Evolutionary conservation across 1,140 invertebrate genomes (phyloP).

Genomic region (Cecropterus lyciades): DNA sequence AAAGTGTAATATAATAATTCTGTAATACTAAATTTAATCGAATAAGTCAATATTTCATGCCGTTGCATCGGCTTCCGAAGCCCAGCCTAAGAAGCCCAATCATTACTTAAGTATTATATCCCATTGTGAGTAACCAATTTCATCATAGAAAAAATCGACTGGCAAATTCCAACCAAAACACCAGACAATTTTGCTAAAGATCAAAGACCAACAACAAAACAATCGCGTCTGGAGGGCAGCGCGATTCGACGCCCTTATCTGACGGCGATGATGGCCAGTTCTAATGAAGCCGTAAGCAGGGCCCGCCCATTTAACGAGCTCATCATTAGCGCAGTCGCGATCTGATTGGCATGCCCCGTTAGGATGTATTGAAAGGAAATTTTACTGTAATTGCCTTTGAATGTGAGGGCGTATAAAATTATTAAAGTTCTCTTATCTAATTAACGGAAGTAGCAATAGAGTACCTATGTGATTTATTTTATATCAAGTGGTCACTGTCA

Average conservation of each 20-base stretch:
- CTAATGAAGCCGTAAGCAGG: conserved; percentile 54
- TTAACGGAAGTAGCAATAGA: too few relatives aligned
- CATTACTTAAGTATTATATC: too few relatives aligned
- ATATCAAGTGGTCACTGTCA: too few relatives aligned
- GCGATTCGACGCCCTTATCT: conserved; percentile 14
- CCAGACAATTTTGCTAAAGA: not conserved
- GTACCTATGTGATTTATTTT: too few relatives aligned
- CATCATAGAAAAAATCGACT: not conserved
- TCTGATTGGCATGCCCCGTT: conserved; percentile 42
- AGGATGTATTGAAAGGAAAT: conserved; percentile 2
- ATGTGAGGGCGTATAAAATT: not conserved
- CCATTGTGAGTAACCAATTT: too few relatives aligned
- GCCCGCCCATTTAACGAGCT: conserved; percentile 47
- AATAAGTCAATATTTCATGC: too few relatives aligned
- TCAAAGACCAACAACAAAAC: conserved; percentile 2
- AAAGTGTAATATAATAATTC: too few relatives aligned
- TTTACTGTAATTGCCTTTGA: conserved; percentile 22
- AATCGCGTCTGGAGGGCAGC: conserved; percentile 1
- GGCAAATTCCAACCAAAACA: not conserved
- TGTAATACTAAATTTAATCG: too few relatives aligned
- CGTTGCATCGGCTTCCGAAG: too few relatives aligned
- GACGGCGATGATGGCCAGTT: conserved; percentile 25
- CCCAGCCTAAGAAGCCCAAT: too few relatives aligned
- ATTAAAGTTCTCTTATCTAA: too few relatives aligned
- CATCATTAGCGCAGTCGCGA: conserved; percentile 46